Evolutionary conservation across 2,888 invertebrate genomes (phyloP), one percentile per base, ranked within the genome.

Genomic region (Sphecodes monilicornis): DNA sequence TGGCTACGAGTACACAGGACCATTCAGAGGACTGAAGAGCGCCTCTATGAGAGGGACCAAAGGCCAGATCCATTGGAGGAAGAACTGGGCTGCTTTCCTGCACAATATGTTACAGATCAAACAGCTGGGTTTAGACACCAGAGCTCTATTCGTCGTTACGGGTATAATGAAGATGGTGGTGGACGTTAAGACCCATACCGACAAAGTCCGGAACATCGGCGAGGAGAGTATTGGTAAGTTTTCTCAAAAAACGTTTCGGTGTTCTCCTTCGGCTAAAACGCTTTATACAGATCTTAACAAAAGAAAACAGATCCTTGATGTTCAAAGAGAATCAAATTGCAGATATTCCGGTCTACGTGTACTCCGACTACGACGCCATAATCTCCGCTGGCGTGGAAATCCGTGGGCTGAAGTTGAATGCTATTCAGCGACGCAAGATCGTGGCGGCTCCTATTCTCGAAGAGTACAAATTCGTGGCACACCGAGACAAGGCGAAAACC

Each of bases 31-130:
- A 18, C 93, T 97, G 5, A 90, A 94, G 8, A 94, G 95, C 39
- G 93, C 95, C 1, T 95, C 96, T 73, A 94, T 95, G 71, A 91
- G 93, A 77, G 96, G 95, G 1, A 86, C 80, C 0, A 92, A 90
- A 8, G 95, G 95, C 8, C 93, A 87, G 29, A 89, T 96, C 16
- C 80, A 89, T 11, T 97, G 97, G 97, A 94, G 93, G 22, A 96
- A 96, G 81, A 96, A 97, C 90, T 97, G 97, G 97, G 96, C 97
- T 5, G 95, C 96, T 0, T 97, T 97, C 92, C 95, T 97, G 93
- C 97, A 97, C 91, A 96, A 96, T 22, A 96, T 97, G 96, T 93
- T 97, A 50, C 97, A 97, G 91, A 95, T 96, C 89, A 95, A 96
- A 64, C 95, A 97, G 50, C 84, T 96, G 0, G 93, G 94, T 3